Base-by-base conservation (phyloP, 2,113 vertebrate genomes). In the Cricetomys ansorgei region DNA sequence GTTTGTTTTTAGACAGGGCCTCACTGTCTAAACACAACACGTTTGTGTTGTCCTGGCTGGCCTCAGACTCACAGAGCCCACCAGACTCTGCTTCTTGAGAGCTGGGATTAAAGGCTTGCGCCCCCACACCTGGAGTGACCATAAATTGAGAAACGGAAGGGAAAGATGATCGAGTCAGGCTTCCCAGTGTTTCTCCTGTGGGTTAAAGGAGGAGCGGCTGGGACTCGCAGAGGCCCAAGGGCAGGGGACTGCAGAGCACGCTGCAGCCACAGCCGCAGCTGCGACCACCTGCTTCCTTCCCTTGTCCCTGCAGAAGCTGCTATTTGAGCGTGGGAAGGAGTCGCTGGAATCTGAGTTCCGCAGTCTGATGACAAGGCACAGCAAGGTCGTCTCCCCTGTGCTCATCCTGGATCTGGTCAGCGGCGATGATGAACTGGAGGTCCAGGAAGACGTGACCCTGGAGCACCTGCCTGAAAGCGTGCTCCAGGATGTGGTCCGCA, bases 311-410 rank as follows among this genome's bases (percentile, higher is more conserved):
- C 89, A 99, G 99, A 99, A 99, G 99, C 99, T 99, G 0, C 99
- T 99, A 7, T 99, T 99, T 91, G 99, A 99, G 97, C 99, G 99
- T 73, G 99, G 99, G 1, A 99, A 99, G 91, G 99, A 99, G 95
- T 99, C 99, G 0, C 98, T 99, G 98, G 99, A 99, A 67, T 99
- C 99, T 0, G 99, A 99, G 98, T 99, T 99, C 97, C 99, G 99
- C 76, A 99, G 99, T 96, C 98, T 99, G 87, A 98, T 99, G 98
- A 99, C 99, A 0, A 99, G 99, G 50, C 99, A 99, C 98, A 99
- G 99, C 29, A 99, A 99, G 91, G 99, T 99, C 0, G 99, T 99
- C 5, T 99, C 99, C 0, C 99, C 99, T 0, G 98, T 99, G 95
- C 99, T 99, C 90, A 99, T 99, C 98, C 98, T 99, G 98, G 99